A percentile compares a stretch with the other conserved stretches of the same genome.
Evolutionary conservation across 2,113 vertebrate species (phyloP).

Genomic region (Paracyprichromis sp.): DNA sequence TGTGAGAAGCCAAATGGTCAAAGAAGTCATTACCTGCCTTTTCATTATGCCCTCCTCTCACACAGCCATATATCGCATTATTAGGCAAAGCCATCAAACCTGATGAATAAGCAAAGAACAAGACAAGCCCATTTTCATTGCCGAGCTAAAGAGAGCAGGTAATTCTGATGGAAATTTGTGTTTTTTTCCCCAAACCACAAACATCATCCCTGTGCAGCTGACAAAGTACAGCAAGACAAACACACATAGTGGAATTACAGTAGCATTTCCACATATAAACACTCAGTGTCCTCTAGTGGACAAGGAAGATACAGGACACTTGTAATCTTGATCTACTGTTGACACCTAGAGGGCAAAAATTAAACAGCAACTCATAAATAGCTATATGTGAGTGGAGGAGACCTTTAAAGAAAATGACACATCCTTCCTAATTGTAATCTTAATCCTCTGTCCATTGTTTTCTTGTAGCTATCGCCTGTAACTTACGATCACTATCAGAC

Average conservation of each 20-base stretch:
- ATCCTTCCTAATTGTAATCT: not conserved
- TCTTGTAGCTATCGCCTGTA: accelerated
- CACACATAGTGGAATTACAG: not conserved
- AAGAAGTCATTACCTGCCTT: constrained; percentile 51
- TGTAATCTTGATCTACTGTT: not conserved
- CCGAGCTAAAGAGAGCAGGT: constrained; percentile 4
- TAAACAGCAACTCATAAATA: not conserved
- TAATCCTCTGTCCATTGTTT: not conserved
- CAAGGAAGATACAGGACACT: not conserved
- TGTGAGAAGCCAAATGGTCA: constrained; percentile 53
- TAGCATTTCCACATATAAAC: not conserved
- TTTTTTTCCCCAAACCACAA: not conserved
- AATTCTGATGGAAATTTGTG: constrained; percentile 23
- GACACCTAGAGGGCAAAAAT: constrained; percentile 34
- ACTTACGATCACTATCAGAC: not conserved
- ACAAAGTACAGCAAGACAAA: not conserved
- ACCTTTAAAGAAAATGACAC: not conserved
- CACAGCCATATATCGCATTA: constrained; percentile 14
- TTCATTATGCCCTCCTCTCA: constrained; percentile 37
- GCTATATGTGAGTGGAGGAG: not conserved
- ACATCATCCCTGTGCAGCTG: not conserved
- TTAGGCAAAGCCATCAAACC: constrained; percentile 48
- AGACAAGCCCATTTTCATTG: constrained; percentile 3
- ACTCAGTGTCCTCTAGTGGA: constrained; percentile 37
- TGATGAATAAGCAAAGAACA: constrained; percentile 44